Base-by-base conservation (phyloP, 2,888 invertebrate species). In the Drosophila falleni region DNA sequence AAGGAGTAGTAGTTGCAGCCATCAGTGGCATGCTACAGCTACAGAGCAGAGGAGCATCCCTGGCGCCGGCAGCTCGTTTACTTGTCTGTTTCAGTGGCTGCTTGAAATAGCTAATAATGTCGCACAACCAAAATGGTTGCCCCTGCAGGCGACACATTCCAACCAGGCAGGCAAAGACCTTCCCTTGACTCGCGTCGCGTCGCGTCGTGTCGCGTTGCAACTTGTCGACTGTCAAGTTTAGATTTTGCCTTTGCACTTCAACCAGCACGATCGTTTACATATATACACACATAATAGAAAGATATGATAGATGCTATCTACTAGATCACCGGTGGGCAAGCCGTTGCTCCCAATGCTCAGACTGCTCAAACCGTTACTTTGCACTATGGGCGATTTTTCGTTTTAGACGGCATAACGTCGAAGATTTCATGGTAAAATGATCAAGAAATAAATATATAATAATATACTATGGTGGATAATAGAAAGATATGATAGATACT, bases 31-130 rank as follows among this genome's bases (percentile, higher is more conserved):
- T 46, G 64, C 37, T 35, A 44, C 47, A 66, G 64, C 37, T 35
- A 44, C 47, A 66, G 19, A 23, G 50, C 31, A 49, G 31, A 42
- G 49, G 49, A 41, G 55, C 37, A 55, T n/a, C 35, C 19, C n/a
- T 37, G 41, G 46, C 41, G 59, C 61, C 44, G 55, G 55, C 54
- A 75, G 68, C 79, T 81, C 80, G 65, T 68, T 81, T 71, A 59
- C 85, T 77, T 83, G 82, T 83, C 87, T 85, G 49, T 71, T 83
- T 66, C 81, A 67, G 63, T 79, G 77, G 74, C 74, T 73, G 85
- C 58, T 46, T 74, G 63, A 74, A 78, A 74, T 81, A 61, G 85
- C 85, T 85, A 85, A 83, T 83, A 87, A 85, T 85, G 87, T 81
- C 71, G 79, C 81, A 50, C 55, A 71, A 75, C 55, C 72, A 6